A percentile compares a stretch with the other conserved stretches of the same genome.
phyloP scores from a whole-genome alignment of 64 coral and sea anemone species.

The Pocillopora damicornis region DNA sequence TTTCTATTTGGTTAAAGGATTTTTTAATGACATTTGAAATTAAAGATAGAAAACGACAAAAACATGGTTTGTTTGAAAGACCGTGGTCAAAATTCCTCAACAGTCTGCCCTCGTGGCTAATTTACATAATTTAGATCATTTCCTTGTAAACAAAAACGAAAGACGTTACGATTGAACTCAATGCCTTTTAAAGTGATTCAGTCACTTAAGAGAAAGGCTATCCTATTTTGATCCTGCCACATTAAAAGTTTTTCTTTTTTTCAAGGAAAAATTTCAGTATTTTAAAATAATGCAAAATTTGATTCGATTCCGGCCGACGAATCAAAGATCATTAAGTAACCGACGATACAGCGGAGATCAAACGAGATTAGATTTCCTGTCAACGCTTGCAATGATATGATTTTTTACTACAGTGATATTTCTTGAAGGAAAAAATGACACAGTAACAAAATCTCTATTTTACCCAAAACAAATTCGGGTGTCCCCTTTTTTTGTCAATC shows the following conservation, averaged over 20 bases:
- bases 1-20: too few relatives aligned
- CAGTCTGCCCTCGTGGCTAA: slow-evolving; percentile 34
- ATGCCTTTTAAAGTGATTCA: too few relatives aligned
- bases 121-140: slow-evolving; percentile 22
- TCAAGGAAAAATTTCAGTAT: too few relatives aligned
- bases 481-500: neutral
- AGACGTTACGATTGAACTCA: neutral
- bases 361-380: neutral
- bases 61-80: neutral
- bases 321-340: too few relatives aligned
- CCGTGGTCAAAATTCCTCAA: neutral
- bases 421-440: neutral
- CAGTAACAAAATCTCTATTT: slow-evolving; percentile 17
- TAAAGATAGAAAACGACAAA: too few relatives aligned
- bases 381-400: neutral
- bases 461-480: neutral
- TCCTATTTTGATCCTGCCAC: too few relatives aligned
- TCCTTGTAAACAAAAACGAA: neutral
- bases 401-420: neutral
- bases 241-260: too few relatives aligned
- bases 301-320: too few relatives aligned
- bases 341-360: neutral
- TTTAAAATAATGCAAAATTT: too few relatives aligned
- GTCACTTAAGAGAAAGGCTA: too few relatives aligned
- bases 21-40: too few relatives aligned